Conservation (phyloP, 1,140 invertebrate genomes). For the Drosophila burlai region DNA sequence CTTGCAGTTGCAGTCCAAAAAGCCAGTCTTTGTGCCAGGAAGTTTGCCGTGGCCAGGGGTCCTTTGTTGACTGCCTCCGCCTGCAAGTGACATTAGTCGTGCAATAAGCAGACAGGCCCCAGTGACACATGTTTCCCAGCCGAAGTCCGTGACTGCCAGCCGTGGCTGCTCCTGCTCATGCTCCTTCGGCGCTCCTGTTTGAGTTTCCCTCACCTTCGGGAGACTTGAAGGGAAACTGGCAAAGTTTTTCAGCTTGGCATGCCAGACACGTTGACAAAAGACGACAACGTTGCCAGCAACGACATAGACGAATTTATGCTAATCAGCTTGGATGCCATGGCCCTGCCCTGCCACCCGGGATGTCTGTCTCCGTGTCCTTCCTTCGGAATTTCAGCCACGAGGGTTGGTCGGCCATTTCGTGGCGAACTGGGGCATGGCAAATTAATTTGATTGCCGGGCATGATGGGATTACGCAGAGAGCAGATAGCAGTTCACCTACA, state of each 20-base stretch:
- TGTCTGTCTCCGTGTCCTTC: constrained; percentile 23
- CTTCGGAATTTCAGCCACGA: constrained; percentile 31
- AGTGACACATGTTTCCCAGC: constrained; percentile 79
- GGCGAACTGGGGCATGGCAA: constrained; percentile 47
- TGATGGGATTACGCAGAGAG: constrained; percentile 42
- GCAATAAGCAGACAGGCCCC: constrained; percentile 80
- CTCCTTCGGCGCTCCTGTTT: constrained; percentile 32
- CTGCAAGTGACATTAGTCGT: constrained; percentile 82
- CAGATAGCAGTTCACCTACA: constrained; percentile 27
- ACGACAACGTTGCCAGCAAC: constrained; percentile 71
- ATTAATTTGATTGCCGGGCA: constrained; percentile 57
- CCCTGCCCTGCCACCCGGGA: constrained; percentile 11
- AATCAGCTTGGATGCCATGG: constrained; percentile 74
- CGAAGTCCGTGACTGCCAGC: constrained; percentile 51
- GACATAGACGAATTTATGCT: constrained; percentile 83
- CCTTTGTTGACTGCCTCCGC: constrained; percentile 69
- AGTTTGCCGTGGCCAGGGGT: constrained; percentile 72
- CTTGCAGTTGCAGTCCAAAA: constrained; percentile 71
- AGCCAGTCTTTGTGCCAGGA: constrained; percentile 66
- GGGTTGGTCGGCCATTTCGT: constrained; percentile 51
- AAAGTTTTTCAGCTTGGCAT: constrained; percentile 76
- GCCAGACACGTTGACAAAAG: constrained; percentile 82
- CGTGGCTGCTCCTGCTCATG: constrained; percentile 12
- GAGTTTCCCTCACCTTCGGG: constrained; percentile 16
- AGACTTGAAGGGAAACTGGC: constrained; percentile 23